Conservation (phyloP, 2,113 vertebrate species). For the Cathartes aura region DNA sequence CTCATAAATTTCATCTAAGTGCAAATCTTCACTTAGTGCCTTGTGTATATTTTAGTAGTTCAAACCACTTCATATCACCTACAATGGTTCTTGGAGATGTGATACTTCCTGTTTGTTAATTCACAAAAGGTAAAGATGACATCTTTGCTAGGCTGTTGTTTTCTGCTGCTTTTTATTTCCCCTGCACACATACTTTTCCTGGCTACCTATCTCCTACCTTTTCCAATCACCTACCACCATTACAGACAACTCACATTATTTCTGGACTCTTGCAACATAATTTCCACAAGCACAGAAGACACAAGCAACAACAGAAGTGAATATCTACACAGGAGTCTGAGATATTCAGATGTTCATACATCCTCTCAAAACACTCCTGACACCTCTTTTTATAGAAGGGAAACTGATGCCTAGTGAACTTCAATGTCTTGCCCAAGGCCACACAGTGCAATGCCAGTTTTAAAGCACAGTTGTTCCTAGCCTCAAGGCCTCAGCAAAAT, state of each 20-base stretch:
- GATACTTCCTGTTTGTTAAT: not conserved
- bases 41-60: not conserved
- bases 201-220: not conserved
- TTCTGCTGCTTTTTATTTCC: not conserved
- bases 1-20: not conserved
- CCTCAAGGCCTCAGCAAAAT: not conserved
- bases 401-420: not conserved
- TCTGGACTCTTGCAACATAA: not conserved
- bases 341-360: not conserved
- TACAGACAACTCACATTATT: not conserved
- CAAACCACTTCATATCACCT: not conserved
- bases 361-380: not conserved
- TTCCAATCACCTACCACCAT: not conserved
- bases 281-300: not conserved
- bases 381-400: not conserved
- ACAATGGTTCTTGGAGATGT: not conserved
- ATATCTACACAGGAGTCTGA: not conserved
- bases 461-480: not conserved
- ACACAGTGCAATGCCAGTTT: not conserved
- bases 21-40: not conserved
- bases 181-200: not conserved
- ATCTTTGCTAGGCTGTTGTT: not conserved
- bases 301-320: not conserved
- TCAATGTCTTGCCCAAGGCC: not conserved
- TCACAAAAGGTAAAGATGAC: not conserved